These are phyloP conservation scores for Drosophila macrospina DNA, from an alignment of 2,888 invertebrate species.

Conservation along the genomic window DNA sequence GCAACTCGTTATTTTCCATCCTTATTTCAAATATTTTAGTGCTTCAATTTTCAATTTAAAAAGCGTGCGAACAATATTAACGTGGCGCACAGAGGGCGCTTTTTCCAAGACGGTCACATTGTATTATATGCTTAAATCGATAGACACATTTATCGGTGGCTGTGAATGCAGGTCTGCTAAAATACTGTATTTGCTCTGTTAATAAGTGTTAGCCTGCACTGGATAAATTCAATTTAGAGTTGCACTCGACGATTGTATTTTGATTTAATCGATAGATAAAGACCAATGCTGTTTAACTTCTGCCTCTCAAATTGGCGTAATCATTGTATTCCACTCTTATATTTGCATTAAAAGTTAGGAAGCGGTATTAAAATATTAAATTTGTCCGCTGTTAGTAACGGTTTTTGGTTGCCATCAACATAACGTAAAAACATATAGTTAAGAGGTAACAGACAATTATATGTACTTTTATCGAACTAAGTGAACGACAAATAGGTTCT, in stretches of 20 bases:
- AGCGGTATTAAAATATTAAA: too few species aligned
- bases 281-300: neutral
- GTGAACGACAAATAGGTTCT: conserved; percentile 6
- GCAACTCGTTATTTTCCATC: too few species aligned
- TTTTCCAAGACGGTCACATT: neutral
- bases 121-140: neutral
- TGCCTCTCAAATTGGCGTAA: neutral
- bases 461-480: conserved; percentile 4
- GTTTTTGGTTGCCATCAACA: too few species aligned
- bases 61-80: too few species aligned
- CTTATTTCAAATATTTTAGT: too few species aligned
- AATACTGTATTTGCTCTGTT: neutral
- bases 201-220: too few species aligned
- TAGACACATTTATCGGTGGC: neutral
- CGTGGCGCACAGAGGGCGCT: conserved; percentile 14
- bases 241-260: neutral
- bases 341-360: too few species aligned
- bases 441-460: too few species aligned
- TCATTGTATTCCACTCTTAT: too few species aligned
- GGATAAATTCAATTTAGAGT: neutral
- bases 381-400: too few species aligned
- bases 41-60: too few species aligned
- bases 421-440: too few species aligned
- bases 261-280: neutral
- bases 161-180: neutral